phyloP scores from a whole-genome alignment of 2,888 invertebrate genomes.

The Thecophora atra region DNA sequence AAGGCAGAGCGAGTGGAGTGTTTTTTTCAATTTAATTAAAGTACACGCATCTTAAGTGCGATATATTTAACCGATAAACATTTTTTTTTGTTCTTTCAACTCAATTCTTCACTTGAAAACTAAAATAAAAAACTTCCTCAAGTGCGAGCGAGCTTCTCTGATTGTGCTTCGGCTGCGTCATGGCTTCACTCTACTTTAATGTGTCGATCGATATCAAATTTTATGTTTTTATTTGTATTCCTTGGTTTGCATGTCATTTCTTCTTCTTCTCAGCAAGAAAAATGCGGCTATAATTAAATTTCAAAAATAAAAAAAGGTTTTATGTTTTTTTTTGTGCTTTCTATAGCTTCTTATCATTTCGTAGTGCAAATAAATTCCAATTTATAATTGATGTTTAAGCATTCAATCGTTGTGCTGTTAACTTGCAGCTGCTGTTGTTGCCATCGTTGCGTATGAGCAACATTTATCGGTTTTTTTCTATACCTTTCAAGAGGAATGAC shows the following conservation, averaged over 20 bases:
- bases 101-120: too few species aligned
- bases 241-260: too few species aligned
- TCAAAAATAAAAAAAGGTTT: neutral
- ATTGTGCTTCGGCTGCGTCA: neutral
- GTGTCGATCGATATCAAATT: too few species aligned
- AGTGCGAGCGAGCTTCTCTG: neutral
- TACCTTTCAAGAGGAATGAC: neutral
- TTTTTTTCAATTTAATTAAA: too few species aligned
- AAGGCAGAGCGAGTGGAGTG: too few species aligned
- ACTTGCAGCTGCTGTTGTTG: neutral
- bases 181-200: too few species aligned
- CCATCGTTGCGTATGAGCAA: slow-evolving; percentile 14
- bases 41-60: too few species aligned
- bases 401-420: slow-evolving; percentile 12
- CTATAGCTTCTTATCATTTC: neutral
- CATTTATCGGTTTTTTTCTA: neutral
- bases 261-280: too few species aligned
- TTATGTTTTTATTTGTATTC: too few species aligned
- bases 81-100: too few species aligned
- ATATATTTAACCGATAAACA: too few species aligned
- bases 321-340: slow-evolving; percentile 1
- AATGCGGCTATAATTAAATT: neutral
- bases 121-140: neutral
- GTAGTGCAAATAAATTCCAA: slow-evolving; percentile 9
- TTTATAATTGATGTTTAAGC: slow-evolving; percentile 20